phyloP scores from a whole-genome alignment of 2,888 invertebrate species.

The Synanthedon formicaeformis region DNA sequence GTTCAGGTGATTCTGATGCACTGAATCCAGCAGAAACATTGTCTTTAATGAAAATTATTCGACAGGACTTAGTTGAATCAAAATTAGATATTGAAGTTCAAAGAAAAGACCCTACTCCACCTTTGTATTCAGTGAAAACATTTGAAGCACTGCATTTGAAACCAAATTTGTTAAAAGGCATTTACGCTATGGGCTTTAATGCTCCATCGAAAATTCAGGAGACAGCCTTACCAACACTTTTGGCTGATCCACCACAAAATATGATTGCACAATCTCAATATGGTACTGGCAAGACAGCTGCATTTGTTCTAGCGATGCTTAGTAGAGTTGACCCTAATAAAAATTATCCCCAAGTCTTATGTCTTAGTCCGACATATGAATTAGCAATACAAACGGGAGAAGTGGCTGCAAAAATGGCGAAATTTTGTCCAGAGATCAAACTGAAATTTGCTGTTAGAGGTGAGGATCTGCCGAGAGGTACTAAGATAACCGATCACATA shows the following conservation, averaged over 20 bases:
- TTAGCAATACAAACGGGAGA: slow-evolving; percentile 97
- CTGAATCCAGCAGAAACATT: slow-evolving; percentile 83
- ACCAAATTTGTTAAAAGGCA: slow-evolving; percentile 90
- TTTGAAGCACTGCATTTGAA: slow-evolving; percentile 90
- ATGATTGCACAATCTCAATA: slow-evolving; percentile 99
- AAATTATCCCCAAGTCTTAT: slow-evolving; percentile 91
- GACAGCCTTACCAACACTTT: slow-evolving; percentile 92
- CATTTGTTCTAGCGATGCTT: slow-evolving; percentile 97
- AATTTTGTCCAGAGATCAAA: slow-evolving; percentile 90
- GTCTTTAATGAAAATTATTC: slow-evolving; percentile 88
- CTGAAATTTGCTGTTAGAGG: slow-evolving; percentile 94
- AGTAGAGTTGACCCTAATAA: slow-evolving; percentile 87
- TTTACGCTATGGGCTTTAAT: slow-evolving; percentile 96
- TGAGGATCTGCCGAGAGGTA: slow-evolving; percentile 82
- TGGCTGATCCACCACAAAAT: slow-evolving; percentile 96
- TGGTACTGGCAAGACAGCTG: slow-evolving; percentile 99
- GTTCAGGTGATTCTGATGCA: slow-evolving; percentile 32
- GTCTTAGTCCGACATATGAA: slow-evolving; percentile 97
- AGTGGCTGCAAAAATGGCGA: slow-evolving; percentile 96
- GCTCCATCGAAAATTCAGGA: slow-evolving; percentile 99
- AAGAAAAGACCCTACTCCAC: slow-evolving; percentile 92
- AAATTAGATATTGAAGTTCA: slow-evolving; percentile 91
- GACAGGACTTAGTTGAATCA: slow-evolving; percentile 88
- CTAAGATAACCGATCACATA: slow-evolving; percentile 87
- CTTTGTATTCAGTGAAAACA: slow-evolving; percentile 91